Evolutionary conservation across 2,888 invertebrate species (phyloP).

Genomic region (Dione juno): DNA sequence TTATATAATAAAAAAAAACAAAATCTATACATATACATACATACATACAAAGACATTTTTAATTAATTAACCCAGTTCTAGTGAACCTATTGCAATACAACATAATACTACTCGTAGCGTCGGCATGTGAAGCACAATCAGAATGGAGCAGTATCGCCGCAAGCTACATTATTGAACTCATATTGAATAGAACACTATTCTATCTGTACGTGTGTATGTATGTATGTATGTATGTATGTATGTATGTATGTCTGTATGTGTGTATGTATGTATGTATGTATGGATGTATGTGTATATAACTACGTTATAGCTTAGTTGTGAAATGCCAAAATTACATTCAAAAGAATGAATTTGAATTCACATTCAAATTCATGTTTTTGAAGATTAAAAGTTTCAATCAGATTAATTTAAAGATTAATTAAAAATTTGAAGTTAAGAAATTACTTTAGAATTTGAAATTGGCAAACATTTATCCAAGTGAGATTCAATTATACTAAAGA

Average conservation of each 20-base stretch:
- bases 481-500: too few species aligned
- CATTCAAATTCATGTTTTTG: too few species aligned
- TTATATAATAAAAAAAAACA: background rate
- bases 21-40: background rate
- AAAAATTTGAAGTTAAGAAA: too few species aligned
- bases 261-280: too few species aligned
- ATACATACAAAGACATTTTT: background rate
- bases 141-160: constrained; percentile 14
- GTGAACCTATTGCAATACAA: background rate
- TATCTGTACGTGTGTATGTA: background rate
- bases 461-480: too few species aligned
- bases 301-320: background rate
- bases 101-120: background rate
- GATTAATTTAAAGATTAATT: too few species aligned
- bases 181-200: constrained; percentile 9
- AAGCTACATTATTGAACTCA: constrained; percentile 18
- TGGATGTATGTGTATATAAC: too few species aligned
- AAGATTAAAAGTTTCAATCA: too few species aligned
- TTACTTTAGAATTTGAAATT: too few species aligned
- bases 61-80: constrained; percentile 5
- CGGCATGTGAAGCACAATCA: constrained; percentile 11
- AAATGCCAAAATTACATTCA: too few species aligned
- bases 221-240: background rate
- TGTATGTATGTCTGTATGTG: background rate
- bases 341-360: too few species aligned